Conservation (phyloP, 2,797 vertebrate genomes). For the Platalea minor region DNA sequence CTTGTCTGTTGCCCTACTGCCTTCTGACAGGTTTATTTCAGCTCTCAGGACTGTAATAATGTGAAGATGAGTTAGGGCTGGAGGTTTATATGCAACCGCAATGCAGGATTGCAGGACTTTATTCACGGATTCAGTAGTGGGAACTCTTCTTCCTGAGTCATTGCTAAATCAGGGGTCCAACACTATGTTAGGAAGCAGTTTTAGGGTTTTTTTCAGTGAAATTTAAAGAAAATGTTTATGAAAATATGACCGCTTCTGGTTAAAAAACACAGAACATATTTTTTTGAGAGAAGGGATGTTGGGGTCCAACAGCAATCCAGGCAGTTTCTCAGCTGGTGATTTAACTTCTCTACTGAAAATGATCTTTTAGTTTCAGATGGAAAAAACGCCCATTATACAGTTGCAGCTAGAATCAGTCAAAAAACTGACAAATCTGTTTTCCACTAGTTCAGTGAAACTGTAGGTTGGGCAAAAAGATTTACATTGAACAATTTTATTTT, state of each 20-base stretch:
- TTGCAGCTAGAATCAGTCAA: background rate
- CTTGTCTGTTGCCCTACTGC: background rate
- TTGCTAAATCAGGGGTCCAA: background rate
- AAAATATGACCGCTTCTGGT: background rate
- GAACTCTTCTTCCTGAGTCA: background rate
- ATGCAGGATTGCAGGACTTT: background rate
- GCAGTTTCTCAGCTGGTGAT: background rate
- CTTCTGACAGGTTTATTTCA: conserved; percentile 3
- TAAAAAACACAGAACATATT: background rate
- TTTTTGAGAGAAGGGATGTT: background rate
- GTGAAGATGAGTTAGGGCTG: background rate
- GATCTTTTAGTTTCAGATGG: background rate
- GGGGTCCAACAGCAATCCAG: background rate
- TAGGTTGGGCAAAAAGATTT: background rate
- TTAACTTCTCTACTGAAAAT: background rate
- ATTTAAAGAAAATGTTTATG: background rate
- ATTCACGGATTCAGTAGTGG: background rate
- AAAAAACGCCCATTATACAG: background rate
- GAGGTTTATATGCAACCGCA: background rate
- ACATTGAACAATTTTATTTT: background rate
- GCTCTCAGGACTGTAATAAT: background rate
- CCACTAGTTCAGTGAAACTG: background rate
- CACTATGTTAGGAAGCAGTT: background rate
- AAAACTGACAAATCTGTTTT: background rate
- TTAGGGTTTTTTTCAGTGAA: background rate